A percentile compares a stretch with the other conserved stretches of the same genome.
phyloP scores from a whole-genome alignment of 1,140 invertebrate species.

The Drosophila cardini region DNA sequence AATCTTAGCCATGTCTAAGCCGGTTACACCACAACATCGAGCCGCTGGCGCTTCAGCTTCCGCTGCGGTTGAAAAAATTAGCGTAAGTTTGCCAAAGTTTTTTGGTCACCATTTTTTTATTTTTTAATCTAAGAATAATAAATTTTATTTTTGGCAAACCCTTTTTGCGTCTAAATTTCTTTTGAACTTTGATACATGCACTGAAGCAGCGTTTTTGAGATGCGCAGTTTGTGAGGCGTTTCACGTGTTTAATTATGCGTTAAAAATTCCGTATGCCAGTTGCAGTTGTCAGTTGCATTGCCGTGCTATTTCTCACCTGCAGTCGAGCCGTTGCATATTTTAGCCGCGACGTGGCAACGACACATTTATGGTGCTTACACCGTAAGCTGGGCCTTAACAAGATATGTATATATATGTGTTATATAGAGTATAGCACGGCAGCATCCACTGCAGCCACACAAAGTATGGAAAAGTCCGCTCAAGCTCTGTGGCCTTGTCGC shows the following conservation, averaged over 20 bases:
- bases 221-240: conserved; percentile 31
- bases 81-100: conserved; percentile 56
- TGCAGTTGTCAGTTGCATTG: conserved; percentile 11
- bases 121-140: not conserved
- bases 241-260: conserved; percentile 59
- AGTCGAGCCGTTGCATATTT: not conserved
- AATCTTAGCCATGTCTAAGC: conserved; percentile 67
- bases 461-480: conserved; percentile 26
- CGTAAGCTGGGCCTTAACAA: conserved; percentile 31
- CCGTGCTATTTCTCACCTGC: conserved; percentile 32
- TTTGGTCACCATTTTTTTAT: not conserved
- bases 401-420: not conserved
- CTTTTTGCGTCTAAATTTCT: not conserved
- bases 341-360: conserved; percentile 20
- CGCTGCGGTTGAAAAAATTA: conserved; percentile 65
- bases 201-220: conserved; percentile 4
- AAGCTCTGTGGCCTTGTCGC: conserved; percentile 44
- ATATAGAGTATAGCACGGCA: no score
- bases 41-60: conserved; percentile 27
- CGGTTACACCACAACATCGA: conserved; percentile 68
- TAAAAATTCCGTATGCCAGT: conserved; percentile 1
- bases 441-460: conserved; percentile 16
- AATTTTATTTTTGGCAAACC: no score
- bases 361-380: conserved; percentile 33
- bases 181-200: not conserved